Percentiles rank a stretch among this genome's conserved stretches.
phyloP scores from a whole-genome alignment of 2,888 invertebrate genomes.

The Ophion ventricosus region DNA sequence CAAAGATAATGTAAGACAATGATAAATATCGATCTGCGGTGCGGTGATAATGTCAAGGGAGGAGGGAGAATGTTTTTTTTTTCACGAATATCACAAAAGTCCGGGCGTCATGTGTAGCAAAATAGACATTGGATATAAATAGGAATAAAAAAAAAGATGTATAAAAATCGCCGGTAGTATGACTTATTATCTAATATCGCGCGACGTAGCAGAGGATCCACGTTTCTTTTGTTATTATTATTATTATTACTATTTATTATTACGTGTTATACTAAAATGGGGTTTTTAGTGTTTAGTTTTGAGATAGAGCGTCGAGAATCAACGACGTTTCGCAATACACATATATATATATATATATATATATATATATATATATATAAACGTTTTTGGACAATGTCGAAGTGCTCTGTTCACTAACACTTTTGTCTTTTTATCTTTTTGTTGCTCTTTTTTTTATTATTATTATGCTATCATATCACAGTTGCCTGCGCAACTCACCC shows the following conservation, averaged over 20 bases:
- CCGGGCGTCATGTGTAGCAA: slow-evolving; percentile 40
- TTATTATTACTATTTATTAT: not conserved
- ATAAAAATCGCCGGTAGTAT: slow-evolving; percentile 43
- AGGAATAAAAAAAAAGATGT: not conserved
- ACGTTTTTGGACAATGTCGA: slow-evolving; percentile 37
- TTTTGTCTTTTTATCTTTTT: slow-evolving; percentile 7
- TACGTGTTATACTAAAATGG: slow-evolving; percentile 17
- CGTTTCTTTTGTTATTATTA: slow-evolving; percentile 17
- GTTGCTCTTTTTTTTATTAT: slow-evolving; percentile 12
- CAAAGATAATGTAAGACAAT: not conserved
- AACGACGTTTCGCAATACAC: slow-evolving; percentile 15
- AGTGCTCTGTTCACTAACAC: slow-evolving; percentile 42
- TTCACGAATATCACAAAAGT: slow-evolving; percentile 63
- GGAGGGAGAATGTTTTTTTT: slow-evolving; percentile 29
- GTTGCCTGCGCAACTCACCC: slow-evolving; percentile 74
- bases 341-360: not conserved
- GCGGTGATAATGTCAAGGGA: slow-evolving; percentile 27
- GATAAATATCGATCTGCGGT: slow-evolving; percentile 51
- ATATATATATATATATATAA: slow-evolving; percentile 23
- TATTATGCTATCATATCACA: slow-evolving; percentile 81
- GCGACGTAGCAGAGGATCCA: slow-evolving; percentile 31
- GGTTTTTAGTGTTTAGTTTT: slow-evolving; percentile 19
- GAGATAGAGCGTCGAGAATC: slow-evolving; percentile 34
- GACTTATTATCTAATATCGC: slow-evolving; percentile 46
- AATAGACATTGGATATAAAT: slow-evolving; percentile 5